Evolutionary conservation across 2,888 invertebrate species (phyloP).

Genomic region (Perizoma affinitatum): DNA sequence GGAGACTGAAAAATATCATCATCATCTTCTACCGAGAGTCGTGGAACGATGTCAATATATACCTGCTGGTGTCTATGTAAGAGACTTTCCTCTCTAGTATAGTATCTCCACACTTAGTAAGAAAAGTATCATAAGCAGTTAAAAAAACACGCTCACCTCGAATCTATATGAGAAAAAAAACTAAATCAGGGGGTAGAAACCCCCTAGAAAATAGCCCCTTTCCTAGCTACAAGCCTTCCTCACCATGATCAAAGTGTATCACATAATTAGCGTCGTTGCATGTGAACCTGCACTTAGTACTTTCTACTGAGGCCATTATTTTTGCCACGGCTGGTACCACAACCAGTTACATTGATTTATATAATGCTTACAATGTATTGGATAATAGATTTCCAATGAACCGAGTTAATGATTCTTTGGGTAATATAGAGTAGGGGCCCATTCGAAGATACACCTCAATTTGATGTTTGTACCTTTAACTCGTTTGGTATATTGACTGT

Average conservation of each 20-base stretch:
- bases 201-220: neutral
- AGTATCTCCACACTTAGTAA: no score
- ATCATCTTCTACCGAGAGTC: no score
- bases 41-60: no score
- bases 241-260: slow-evolving; percentile 10
- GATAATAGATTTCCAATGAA: slow-evolving; percentile 54
- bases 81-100: no score
- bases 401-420: slow-evolving; percentile 31
- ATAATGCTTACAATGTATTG: slow-evolving; percentile 51
- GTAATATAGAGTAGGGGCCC: slow-evolving; percentile 14
- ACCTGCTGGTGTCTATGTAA: no score
- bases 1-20: no score
- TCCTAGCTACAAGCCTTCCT: neutral
- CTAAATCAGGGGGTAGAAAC: neutral
- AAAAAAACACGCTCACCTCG: no score
- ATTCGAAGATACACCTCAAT: no score
- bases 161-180: neutral
- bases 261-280: slow-evolving; percentile 38
- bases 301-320: slow-evolving; percentile 56
- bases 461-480: no score
- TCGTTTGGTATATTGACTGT: no score
- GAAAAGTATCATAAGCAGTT: no score
- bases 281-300: slow-evolving; percentile 50
- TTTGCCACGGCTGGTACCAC: slow-evolving; percentile 45
- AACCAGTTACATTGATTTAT: slow-evolving; percentile 54